Percentiles rank a stretch among this genome's conserved stretches.
Evolutionary conservation across 1,140 invertebrate genomes (phyloP).

Genomic region (Monomorium pharaonis): DNA sequence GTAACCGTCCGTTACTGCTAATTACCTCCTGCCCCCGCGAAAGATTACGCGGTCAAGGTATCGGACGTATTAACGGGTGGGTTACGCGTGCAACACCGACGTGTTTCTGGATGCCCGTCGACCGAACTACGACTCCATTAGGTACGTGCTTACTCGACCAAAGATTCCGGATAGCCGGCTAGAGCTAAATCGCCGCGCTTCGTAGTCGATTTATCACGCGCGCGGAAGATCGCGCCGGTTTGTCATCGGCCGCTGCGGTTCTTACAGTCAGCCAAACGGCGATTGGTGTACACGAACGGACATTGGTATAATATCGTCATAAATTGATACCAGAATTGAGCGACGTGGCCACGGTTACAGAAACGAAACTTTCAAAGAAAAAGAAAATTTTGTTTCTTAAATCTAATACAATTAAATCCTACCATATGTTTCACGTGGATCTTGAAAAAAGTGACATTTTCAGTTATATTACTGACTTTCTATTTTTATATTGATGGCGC

Average conservation of each 20-base stretch:
- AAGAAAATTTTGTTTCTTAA: not conserved
- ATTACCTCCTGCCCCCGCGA: slow-evolving; percentile 79
- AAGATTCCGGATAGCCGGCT: slow-evolving; percentile 60
- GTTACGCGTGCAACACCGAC: slow-evolving; percentile 14
- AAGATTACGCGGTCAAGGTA: slow-evolving; percentile 78
- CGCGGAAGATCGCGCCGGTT: slow-evolving; percentile 13
- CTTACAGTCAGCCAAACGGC: not conserved
- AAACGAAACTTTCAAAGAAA: not conserved
- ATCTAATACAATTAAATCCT: not conserved
- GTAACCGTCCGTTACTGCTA: slow-evolving; percentile 80
- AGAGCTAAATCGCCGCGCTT: slow-evolving; percentile 25
- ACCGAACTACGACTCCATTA: slow-evolving; percentile 72
- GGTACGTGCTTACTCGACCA: slow-evolving; percentile 60
- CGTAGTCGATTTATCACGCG: slow-evolving; percentile 43
- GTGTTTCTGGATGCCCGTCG: slow-evolving; percentile 58
- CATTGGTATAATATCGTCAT: not conserved
- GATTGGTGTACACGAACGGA: not conserved
- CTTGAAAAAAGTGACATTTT: no score
- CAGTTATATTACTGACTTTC: slow-evolving; percentile 26
- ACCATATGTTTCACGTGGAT: not conserved
- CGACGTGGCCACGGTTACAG: no score
- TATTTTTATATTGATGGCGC: slow-evolving; percentile 45
- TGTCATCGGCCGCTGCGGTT: slow-evolving; percentile 27
- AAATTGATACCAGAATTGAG: slow-evolving; percentile 3
- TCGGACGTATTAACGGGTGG: slow-evolving; percentile 75